Base-by-base conservation (phyloP, 92 coral and sea anemone genomes). In the Phenganax subtilis region DNA sequence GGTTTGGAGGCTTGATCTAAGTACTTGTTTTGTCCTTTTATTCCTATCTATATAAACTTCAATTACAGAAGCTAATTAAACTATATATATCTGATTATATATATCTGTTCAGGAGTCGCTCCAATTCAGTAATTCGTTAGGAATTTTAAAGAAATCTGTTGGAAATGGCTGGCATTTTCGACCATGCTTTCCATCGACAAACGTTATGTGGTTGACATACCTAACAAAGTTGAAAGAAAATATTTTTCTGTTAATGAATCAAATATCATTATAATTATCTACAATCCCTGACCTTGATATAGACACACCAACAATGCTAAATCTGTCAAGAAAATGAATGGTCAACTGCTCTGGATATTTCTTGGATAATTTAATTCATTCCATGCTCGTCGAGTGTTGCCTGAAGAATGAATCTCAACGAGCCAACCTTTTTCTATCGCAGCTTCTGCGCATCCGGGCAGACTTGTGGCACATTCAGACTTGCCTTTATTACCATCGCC, bases 401-500 rank as follows among this genome's bases (percentile, higher is more conserved):
- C 98, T n/a, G n/a, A 94, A 12, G 98, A 94, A 85, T 90, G 90
- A 20, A 94, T 85, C 27, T 94, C 98, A n/a, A 94, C 97, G 71
- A 70, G 89, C 98, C 98, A 94, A 16, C 97, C 97, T 85, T 86
- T 88, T 56, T 92, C 92, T 47, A 94, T 72, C 47, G 98, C 98
- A 74, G 86, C 87, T 51, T 89, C 58, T 20, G 98, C 98, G 87
- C 98, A 94, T 55, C 98, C 91, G 27, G 98, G 98, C 61, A 94
- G 89, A 63, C 98, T 94, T n/a, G 98, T 94, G 52, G 93, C 90
- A 70, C 89, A 88, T 79, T 92, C 98, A 54, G 98, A 94, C 84
- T 94, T 94, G 61, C 98, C 98, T 75, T 85, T 94, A 85, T 84
- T 94, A 15, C 98, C 98, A 76, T 94, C 98, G n/a, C 98, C 98